phyloP scores from a whole-genome alignment of 2,888 invertebrate genomes.

The Epinotia bilunana region DNA sequence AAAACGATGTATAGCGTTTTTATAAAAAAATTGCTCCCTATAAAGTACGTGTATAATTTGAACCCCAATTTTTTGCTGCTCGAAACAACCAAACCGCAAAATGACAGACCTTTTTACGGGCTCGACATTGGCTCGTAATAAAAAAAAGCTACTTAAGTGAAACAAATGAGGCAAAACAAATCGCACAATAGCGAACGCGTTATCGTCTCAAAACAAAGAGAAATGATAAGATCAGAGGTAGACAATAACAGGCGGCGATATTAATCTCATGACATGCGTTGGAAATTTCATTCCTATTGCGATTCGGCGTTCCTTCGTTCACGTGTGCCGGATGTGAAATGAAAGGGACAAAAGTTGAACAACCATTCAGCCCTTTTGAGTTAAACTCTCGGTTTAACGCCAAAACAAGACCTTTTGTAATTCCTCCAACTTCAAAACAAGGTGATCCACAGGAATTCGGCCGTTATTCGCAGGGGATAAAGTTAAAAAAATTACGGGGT shows the following conservation, averaged over 20 bases:
- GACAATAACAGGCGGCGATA: slow-evolving; percentile 51
- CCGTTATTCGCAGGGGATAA: slow-evolving; percentile 48
- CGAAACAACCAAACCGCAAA: slow-evolving; percentile 26
- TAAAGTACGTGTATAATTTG: slow-evolving; percentile 4
- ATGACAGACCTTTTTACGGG: slow-evolving; percentile 26
- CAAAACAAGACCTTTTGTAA: slow-evolving; percentile 72
- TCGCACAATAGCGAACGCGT: slow-evolving; percentile 43
- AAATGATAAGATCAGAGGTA: slow-evolving; percentile 48
- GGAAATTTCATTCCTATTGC: slow-evolving; percentile 63
- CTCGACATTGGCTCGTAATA: slow-evolving; percentile 20
- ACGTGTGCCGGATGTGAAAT: slow-evolving; percentile 79
- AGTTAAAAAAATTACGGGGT: slow-evolving; percentile 53
- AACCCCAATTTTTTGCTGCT: slow-evolving; percentile 27
- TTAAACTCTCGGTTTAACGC: slow-evolving; percentile 71
- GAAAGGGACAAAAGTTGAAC: slow-evolving; percentile 65
- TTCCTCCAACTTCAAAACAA: slow-evolving; percentile 51
- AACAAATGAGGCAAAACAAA: slow-evolving; percentile 43
- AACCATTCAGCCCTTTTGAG: slow-evolving; percentile 68
- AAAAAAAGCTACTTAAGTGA: slow-evolving; percentile 29
- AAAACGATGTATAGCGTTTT: neutral
- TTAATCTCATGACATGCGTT: slow-evolving; percentile 48
- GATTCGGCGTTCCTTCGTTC: slow-evolving; percentile 60
- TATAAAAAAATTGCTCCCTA: slow-evolving; percentile 13
- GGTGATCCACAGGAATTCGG: neutral
- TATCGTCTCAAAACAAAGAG: slow-evolving; percentile 44